These are phyloP conservation scores for Crioceris asparagi DNA, from an alignment of 2,888 invertebrate species.

Conservation along the genomic window DNA sequence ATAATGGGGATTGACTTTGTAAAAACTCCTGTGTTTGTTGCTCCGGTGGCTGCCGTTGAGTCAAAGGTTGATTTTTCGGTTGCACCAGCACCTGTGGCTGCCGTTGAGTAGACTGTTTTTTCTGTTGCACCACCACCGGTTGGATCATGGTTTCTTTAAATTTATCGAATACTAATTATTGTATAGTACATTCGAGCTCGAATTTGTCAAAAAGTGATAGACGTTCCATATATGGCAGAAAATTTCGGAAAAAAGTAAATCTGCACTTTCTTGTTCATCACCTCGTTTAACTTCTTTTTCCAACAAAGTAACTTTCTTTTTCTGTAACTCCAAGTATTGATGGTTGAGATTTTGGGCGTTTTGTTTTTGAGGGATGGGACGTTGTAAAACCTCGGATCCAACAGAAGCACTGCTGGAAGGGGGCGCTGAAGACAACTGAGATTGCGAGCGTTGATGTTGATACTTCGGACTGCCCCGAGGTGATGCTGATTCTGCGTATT, in stretches of 20 bases:
- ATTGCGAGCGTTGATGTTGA: slow-evolving; percentile 7
- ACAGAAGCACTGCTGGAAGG: slow-evolving; percentile 6
- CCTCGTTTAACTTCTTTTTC: slow-evolving; percentile 7
- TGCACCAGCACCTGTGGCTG: slow-evolving; percentile 3
- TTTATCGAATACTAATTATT: slow-evolving; percentile 6
- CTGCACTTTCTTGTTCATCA: slow-evolving; percentile 7
- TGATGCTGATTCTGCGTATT: slow-evolving; percentile 1
- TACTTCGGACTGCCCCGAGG: slow-evolving; percentile 3
- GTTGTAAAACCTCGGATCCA: not conserved
- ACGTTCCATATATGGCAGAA: slow-evolving; percentile 8
- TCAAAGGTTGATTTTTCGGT: slow-evolving; percentile 1
- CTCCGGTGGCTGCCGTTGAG: not conserved
- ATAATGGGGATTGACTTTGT: not conserved
- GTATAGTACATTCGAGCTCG: slow-evolving; percentile 4
- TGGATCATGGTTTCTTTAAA: slow-evolving; percentile 4
- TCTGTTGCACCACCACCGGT: slow-evolving; percentile 5
- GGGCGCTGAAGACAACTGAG: slow-evolving; percentile 4
- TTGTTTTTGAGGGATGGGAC: slow-evolving; percentile 6
- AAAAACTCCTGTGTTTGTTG: slow-evolving; percentile 1
- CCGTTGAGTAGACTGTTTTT: slow-evolving; percentile 1
- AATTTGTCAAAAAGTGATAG: slow-evolving; percentile 7
- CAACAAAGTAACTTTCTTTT: slow-evolving; percentile 7
- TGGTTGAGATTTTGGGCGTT: slow-evolving; percentile 4
- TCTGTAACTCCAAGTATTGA: slow-evolving; percentile 7
- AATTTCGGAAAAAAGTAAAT: slow-evolving; percentile 8